Evolutionary conservation across 1,140 invertebrate genomes (phyloP), one percentile per base, ranked within the genome.

Genomic region (Euglossa dilemma): DNA sequence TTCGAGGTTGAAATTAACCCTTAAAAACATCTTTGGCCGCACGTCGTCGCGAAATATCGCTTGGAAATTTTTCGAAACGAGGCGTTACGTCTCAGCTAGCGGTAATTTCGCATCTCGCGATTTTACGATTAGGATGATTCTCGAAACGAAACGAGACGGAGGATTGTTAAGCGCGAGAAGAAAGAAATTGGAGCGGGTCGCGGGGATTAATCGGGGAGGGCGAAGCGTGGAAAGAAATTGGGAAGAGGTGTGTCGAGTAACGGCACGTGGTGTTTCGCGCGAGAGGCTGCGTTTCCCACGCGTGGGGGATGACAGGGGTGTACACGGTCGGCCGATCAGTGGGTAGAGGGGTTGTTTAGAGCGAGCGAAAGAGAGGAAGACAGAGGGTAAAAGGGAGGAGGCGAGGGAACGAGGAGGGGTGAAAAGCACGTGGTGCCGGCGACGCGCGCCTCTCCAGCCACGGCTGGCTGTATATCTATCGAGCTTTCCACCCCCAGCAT

Each of bases 361-460:
- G 88, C 47, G 85, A 92, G 87, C 87, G 85, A 87, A 85, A 88
- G 85, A 86, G 85, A 89, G 80, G 77, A 86, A 89, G 83, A 84
- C 80, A 78, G 89, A 90, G 77, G 78, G 84, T 82, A 82, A 86
- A 84, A 88, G 83, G 73, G 87, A 64, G 83, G 71, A 74, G 83
- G 85, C 77, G 80, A 85, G 77, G 82, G 54, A 45, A 74, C 36
- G 70, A 59, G 84, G 80, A 84, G 85, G 84, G 84, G 87, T 69
- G 75, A 78, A 79, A 89, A 90, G 89, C 91, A 91, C 91, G 91
- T 91, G 91, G 59, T 25, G 61, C 69, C 59, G 82, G 90, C 89
- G 88, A 90, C 91, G 91, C 90, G 91, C 91, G 91, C 91, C 90
- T 91, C 89, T 90, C 86, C 75, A 56, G 83, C 78, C 64, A 77